phyloP scores from a whole-genome alignment of 2,797 vertebrate species.

The Pristis pectinata region DNA sequence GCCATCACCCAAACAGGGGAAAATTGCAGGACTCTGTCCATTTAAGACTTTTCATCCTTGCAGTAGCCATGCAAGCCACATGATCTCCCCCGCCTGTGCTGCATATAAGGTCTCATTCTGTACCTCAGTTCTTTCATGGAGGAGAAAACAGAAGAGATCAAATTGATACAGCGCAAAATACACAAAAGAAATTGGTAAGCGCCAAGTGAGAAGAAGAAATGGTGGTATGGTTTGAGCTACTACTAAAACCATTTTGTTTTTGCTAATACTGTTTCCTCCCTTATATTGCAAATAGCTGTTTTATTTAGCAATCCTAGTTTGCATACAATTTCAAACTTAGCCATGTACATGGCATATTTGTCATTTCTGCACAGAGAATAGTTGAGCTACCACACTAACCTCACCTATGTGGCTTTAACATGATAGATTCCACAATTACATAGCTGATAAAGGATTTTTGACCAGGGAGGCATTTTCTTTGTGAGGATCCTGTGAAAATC shows the following conservation, averaged over 20 bases:
- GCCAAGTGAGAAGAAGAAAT: constrained; percentile 16
- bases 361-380: not conserved
- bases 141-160: constrained; percentile 35
- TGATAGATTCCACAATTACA: not conserved
- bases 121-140: constrained; percentile 33
- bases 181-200: constrained; percentile 16
- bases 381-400: not conserved
- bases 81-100: constrained; percentile 32
- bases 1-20: constrained; percentile 31
- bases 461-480: not conserved
- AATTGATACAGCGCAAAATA: constrained; percentile 29
- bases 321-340: constrained; percentile 3
- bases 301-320: not conserved
- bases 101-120: constrained; percentile 31
- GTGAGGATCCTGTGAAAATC: not conserved
- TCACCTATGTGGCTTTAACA: not conserved
- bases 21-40: constrained; percentile 29
- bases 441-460: not conserved
- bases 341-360: not conserved
- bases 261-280: not conserved
- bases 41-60: constrained; percentile 35
- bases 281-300: not conserved
- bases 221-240: not conserved
- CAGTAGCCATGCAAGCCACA: constrained; percentile 35
- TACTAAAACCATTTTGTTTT: not conserved